A percentile compares a stretch with the other conserved stretches of the same genome.
Conservation (phyloP, 2,888 invertebrate genomes). For the Plebejus melissa region DNA sequence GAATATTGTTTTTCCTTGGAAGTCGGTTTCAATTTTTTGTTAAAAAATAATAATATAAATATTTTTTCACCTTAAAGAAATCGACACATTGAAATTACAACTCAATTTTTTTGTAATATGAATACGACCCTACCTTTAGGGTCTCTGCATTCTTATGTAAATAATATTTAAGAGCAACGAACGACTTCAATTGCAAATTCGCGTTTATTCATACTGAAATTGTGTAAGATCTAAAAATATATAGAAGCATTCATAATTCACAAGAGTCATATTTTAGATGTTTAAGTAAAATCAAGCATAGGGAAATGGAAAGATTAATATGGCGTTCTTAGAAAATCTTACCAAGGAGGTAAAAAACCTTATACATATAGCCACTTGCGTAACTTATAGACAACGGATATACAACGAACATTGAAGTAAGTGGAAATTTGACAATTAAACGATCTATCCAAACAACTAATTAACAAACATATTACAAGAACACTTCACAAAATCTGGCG, state of each 20-base stretch:
- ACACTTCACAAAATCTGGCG: not conserved
- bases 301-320: not conserved
- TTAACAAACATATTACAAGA: constrained; percentile 2
- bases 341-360: not conserved
- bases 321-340: not conserved
- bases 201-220: not conserved
- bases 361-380: no score
- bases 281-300: not conserved
- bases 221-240: not conserved
- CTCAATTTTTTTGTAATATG: constrained; percentile 1
- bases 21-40: no score
- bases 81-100: not conserved
- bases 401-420: not conserved
- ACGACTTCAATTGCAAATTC: constrained; percentile 7
- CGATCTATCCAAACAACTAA: not conserved
- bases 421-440: not conserved
- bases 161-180: not conserved
- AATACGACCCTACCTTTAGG: constrained; percentile 10
- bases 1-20: no score
- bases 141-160: constrained; percentile 1
- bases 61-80: not conserved
- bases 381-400: no score
- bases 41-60: not conserved
- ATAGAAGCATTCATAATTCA: not conserved
- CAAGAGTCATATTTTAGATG: not conserved